These are phyloP conservation scores for Aegotheles bennettii DNA, from an alignment of 2,113 vertebrate species.

Conservation along the genomic window DNA sequence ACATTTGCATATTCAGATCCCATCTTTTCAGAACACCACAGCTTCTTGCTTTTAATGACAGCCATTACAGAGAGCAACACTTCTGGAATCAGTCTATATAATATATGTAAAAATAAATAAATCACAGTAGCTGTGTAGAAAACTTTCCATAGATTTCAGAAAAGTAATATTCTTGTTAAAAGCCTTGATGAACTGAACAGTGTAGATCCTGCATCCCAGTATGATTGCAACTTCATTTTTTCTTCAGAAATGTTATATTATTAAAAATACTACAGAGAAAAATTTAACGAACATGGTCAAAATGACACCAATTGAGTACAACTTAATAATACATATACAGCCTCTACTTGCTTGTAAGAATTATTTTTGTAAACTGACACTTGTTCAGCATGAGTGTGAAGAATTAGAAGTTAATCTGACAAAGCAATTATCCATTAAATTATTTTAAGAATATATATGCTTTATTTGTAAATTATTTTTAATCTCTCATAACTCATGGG, in stretches of 20 bases:
- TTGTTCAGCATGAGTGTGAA: background rate
- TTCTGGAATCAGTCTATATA: background rate
- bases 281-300: background rate
- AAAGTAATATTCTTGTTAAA: background rate
- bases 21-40: background rate
- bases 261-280: background rate
- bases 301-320: background rate
- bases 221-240: background rate
- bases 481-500: fast-evolving
- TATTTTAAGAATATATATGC: background rate
- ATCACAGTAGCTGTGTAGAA: background rate
- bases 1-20: background rate
- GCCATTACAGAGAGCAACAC: background rate
- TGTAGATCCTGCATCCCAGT: background rate
- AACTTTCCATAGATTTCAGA: background rate
- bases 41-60: conserved; percentile 1
- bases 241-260: background rate
- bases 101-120: background rate
- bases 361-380: background rate
- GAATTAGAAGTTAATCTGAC: background rate
- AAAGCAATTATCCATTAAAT: background rate
- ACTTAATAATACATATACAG: background rate
- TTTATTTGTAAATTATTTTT: background rate
- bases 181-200: background rate
- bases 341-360: background rate